These are phyloP conservation scores for Sarcophaga peregrina DNA, from an alignment of 1,140 invertebrate genomes.

Conservation along the genomic window DNA sequence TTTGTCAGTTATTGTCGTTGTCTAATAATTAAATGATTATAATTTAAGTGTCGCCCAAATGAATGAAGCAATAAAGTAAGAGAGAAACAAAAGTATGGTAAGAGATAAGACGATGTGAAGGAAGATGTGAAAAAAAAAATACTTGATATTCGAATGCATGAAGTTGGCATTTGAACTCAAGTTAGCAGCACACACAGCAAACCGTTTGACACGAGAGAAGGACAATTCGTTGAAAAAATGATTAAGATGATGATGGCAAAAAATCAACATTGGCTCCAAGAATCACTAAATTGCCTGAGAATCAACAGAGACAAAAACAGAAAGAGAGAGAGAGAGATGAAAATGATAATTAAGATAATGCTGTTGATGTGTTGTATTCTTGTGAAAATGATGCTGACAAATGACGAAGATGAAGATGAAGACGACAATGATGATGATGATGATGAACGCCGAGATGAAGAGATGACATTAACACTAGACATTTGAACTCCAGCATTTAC, in stretches of 20 bases:
- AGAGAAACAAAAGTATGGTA: neutral
- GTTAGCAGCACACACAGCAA: neutral
- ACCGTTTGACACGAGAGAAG: constrained; percentile 2
- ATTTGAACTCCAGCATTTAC: neutral
- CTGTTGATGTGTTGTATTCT: too few relatives aligned
- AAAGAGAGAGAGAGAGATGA: too few relatives aligned
- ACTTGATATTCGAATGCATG: constrained; percentile 13
- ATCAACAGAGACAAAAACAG: too few relatives aligned
- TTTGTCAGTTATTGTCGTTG: neutral
- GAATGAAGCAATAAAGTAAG: neutral
- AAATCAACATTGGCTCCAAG: too few relatives aligned
- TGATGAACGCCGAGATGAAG: neutral
- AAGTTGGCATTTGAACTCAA: neutral
- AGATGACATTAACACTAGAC: constrained; percentile 22
- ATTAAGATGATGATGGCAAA: constrained; percentile 1
- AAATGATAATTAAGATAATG: too few relatives aligned
- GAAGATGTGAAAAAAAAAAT: too few relatives aligned
- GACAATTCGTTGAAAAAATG: constrained; percentile 16
- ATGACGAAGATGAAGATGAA: neutral
- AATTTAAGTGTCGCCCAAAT: constrained; percentile 14
- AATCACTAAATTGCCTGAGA: too few relatives aligned
- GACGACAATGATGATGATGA: neutral
- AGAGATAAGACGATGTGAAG: neutral
- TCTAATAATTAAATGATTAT: constrained; percentile 13
- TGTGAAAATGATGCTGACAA: too few relatives aligned